These are phyloP conservation scores for Bimastos eiseni DNA, from an alignment of 2,888 invertebrate species.

Conservation along the genomic window DNA sequence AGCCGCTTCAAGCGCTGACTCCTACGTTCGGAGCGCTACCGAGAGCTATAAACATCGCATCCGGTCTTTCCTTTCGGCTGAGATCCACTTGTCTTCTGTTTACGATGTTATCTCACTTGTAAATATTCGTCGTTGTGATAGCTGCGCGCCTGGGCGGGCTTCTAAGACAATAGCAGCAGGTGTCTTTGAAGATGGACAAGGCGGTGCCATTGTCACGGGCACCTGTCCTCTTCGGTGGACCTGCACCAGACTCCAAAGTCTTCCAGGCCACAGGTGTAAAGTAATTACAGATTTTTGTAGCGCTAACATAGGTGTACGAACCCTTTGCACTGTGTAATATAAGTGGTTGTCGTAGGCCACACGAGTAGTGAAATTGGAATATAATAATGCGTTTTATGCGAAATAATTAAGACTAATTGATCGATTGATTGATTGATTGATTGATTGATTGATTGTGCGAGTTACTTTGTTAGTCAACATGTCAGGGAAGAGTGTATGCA, in stretches of 20 bases:
- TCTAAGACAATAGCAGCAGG: not conserved
- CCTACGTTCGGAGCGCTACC: not conserved
- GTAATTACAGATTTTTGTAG: not conserved
- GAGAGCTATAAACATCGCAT: not conserved
- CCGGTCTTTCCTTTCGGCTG: not conserved
- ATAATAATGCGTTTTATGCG: too few species aligned
- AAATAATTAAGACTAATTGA: not conserved
- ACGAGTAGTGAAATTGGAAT: too few species aligned
- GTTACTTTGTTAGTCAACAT: not conserved
- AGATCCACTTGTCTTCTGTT: not conserved
- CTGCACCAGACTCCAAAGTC: not conserved
- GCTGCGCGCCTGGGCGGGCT: not conserved
- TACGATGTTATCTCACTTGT: conserved; percentile 6
- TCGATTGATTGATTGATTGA: not conserved
- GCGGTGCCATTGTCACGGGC: not conserved
- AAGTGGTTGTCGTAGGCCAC: not conserved
- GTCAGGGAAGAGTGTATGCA: not conserved
- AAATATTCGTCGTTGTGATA: not conserved
- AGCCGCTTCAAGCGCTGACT: not conserved
- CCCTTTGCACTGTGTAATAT: too few species aligned
- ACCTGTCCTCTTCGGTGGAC: not conserved
- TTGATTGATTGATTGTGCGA: not conserved
- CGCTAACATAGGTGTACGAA: not conserved
- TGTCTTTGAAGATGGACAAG: not conserved
- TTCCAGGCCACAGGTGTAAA: not conserved